Evolutionary conservation across 2,888 invertebrate species (phyloP).

Genomic region (Drosophila putrida): DNA sequence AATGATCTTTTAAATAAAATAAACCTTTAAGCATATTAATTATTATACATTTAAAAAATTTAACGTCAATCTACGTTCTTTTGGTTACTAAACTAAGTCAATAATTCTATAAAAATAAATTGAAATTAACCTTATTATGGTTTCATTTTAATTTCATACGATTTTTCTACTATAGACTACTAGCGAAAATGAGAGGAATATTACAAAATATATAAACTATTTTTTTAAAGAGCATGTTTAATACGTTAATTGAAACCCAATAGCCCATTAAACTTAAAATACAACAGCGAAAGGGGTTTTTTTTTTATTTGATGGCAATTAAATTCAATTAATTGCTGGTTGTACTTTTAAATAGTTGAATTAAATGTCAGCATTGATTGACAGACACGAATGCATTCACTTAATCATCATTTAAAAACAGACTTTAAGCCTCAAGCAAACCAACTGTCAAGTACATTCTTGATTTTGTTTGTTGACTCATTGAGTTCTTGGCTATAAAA

Average conservation of each 20-base stretch:
- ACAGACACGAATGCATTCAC: neutral
- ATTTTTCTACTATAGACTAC: neutral
- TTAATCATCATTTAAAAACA: slow-evolving; percentile 33
- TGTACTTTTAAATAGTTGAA: neutral
- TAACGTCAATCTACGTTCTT: neutral
- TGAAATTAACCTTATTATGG: neutral
- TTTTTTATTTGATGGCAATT: slow-evolving; percentile 1
- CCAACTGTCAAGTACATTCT: slow-evolving; percentile 49
- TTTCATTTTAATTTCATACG: too few relatives aligned
- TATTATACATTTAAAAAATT: neutral
- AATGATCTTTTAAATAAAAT: neutral
- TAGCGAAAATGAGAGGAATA: neutral
- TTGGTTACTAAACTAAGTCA: neutral
- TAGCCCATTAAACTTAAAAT: slow-evolving; percentile 3
- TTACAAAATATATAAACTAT: neutral
- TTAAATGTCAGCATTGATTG: slow-evolving; percentile 13
- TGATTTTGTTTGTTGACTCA: slow-evolving; percentile 4
- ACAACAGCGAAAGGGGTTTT: neutral
- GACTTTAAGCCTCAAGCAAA: slow-evolving; percentile 2
- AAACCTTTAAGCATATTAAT: neutral
- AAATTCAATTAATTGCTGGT: slow-evolving; percentile 17
- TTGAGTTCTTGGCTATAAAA: slow-evolving; percentile 16
- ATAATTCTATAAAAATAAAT: neutral
- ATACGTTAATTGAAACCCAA: slow-evolving; percentile 19
- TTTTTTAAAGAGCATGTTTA: neutral